phyloP scores from a whole-genome alignment of 2,113 vertebrate genomes.

The Aphyosemion australe region DNA sequence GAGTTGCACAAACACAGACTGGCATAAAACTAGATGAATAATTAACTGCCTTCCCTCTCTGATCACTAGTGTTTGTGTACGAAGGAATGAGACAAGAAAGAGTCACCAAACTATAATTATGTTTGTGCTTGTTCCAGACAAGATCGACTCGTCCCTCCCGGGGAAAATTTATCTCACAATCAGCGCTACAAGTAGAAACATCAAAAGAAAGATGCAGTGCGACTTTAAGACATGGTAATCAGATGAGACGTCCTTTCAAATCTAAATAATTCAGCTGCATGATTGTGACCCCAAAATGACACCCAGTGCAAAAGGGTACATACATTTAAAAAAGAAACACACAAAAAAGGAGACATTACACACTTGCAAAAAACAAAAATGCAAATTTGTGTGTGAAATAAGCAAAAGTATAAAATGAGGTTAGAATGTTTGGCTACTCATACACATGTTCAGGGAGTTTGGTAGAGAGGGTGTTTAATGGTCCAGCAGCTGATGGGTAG shows the following conservation, averaged over 20 bases:
- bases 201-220: background rate
- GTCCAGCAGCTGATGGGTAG: too few relatives aligned
- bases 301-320: background rate
- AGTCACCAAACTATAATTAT: constrained; percentile 12
- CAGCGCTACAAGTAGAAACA: background rate
- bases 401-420: too few relatives aligned
- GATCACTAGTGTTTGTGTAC: constrained; percentile 28
- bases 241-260: background rate
- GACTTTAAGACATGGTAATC: background rate
- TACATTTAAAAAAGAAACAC: too few relatives aligned
- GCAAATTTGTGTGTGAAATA: too few relatives aligned
- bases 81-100: background rate
- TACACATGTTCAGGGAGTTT: too few relatives aligned
- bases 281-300: background rate
- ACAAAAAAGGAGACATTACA: too few relatives aligned
- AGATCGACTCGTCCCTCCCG: constrained; percentile 13
- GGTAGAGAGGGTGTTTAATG: too few relatives aligned
- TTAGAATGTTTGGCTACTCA: too few relatives aligned
- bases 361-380: too few relatives aligned
- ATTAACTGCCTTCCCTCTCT: constrained; percentile 61
- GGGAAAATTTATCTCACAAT: constrained; percentile 5
- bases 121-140: constrained; percentile 25
- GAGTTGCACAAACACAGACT: constrained; percentile 36
- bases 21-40: constrained; percentile 55
- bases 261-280: background rate